A percentile compares a stretch with the other conserved stretches of the same genome.
Conservation (phyloP, 2,797 vertebrate genomes). For the Epinephelus coioides region DNA sequence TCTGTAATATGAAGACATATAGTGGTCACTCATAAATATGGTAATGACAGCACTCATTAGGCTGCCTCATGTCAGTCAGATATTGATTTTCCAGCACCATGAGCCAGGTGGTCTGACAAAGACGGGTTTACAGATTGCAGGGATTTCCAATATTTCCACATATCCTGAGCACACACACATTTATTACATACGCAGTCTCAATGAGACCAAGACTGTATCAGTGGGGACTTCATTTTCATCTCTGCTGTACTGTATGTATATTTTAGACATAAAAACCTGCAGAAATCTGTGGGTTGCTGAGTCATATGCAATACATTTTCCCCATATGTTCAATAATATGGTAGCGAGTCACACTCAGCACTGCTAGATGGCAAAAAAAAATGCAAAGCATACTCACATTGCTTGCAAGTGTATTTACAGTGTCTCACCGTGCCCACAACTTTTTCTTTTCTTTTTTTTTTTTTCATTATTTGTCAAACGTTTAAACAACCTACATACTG, state of each 20-base stretch:
- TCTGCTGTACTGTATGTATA: neutral
- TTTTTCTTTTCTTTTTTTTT: conserved; percentile 21
- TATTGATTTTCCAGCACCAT: too few species aligned
- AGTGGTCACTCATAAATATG: too few species aligned
- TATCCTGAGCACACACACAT: neutral
- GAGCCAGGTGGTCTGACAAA: too few species aligned
- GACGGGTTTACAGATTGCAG: too few species aligned
- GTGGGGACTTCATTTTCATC: conserved; percentile 11
- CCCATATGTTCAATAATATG: conserved; percentile 39
- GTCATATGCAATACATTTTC: conserved; percentile 24
- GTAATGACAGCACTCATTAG: too few species aligned
- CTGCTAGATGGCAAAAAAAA: neutral
- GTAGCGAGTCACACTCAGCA: neutral
- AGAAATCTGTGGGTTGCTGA: conserved; percentile 20
- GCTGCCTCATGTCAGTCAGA: too few species aligned
- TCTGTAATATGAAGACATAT: too few species aligned
- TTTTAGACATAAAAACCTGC: conserved; percentile 17
- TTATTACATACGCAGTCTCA: neutral
- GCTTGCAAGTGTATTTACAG: conserved; percentile 22
- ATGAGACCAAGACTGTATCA: neutral
- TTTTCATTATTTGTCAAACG: conserved; percentile 47
- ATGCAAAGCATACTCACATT: neutral
- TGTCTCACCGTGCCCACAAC: conserved; percentile 11
- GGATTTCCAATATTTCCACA: conserved; percentile 18
- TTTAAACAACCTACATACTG: conserved; percentile 57